phyloP scores from a whole-genome alignment of 2,888 invertebrate species.

The Andricus curvator region DNA sequence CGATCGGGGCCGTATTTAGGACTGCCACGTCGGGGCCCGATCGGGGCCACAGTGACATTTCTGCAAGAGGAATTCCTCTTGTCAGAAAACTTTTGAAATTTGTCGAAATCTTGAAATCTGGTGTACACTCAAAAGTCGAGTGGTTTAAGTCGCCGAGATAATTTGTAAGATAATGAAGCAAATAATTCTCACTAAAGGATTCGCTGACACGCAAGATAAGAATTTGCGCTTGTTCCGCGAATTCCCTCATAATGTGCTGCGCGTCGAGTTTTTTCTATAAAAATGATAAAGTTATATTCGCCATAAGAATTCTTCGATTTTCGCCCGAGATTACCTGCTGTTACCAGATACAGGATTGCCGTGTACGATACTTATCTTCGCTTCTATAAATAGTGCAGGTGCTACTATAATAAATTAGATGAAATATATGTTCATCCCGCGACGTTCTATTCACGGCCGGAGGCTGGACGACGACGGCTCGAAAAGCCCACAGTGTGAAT shows the following conservation, averaged over 20 bases:
- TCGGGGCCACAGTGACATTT: too few relatives aligned
- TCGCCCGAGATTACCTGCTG: constrained; percentile 17
- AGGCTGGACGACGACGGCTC: constrained; percentile 40
- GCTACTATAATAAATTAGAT: constrained; percentile 50
- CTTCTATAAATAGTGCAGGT: constrained; percentile 50
- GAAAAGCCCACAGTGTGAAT: constrained; percentile 44
- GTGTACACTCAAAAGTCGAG: too few relatives aligned
- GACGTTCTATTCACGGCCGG: constrained; percentile 49
- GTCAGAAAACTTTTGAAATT: too few relatives aligned
- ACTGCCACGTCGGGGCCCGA: too few relatives aligned
- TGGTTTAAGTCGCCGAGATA: neutral
- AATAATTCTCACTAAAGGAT: neutral
- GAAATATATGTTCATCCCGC: constrained; percentile 49
- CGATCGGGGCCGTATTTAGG: too few relatives aligned
- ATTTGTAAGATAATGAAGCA: neutral
- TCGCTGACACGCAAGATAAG: neutral
- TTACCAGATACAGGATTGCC: constrained; percentile 38
- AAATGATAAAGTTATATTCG: constrained; percentile 5
- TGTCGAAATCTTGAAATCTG: too few relatives aligned
- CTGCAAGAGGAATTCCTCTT: too few relatives aligned
- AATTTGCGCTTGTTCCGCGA: neutral
- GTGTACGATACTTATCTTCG: constrained; percentile 47
- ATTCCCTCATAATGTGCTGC: neutral
- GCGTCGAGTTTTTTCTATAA: constrained; percentile 3
- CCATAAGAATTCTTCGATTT: neutral